A percentile compares a stretch with the other conserved stretches of the same genome.
Conservation (phyloP, 1,140 invertebrate genomes). For the Diprion similis region DNA sequence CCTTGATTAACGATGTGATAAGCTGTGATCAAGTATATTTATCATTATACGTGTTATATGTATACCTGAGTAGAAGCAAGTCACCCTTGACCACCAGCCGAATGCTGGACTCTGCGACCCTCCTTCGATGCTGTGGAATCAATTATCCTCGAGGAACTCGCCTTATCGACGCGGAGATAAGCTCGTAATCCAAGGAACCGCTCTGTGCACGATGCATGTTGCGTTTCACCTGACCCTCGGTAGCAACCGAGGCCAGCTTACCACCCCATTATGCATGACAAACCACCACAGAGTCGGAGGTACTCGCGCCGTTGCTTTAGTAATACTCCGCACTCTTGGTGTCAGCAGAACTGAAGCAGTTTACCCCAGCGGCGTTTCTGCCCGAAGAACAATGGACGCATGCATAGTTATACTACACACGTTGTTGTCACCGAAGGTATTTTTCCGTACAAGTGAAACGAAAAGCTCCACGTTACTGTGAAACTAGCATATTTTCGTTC, state of each 20-base stretch:
- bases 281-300: not conserved
- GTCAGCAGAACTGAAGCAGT: slow-evolving; percentile 4
- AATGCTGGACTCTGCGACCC: too few species aligned
- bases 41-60: too few species aligned
- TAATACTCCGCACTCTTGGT: not conserved
- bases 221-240: not conserved
- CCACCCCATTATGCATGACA: slow-evolving; percentile 7
- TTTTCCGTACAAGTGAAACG: too few species aligned
- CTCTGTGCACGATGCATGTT: not conserved
- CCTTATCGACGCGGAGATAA: not conserved
- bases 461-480: too few species aligned
- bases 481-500: too few species aligned
- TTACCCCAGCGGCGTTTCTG: not conserved
- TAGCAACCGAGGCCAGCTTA: not conserved
- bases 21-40: too few species aligned
- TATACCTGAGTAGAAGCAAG: too few species aligned
- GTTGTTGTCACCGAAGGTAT: too few species aligned
- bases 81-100: too few species aligned
- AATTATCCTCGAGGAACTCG: too few species aligned
- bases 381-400: not conserved
- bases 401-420: not conserved
- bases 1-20: too few species aligned
- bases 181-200: not conserved
- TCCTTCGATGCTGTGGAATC: too few species aligned
- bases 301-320: not conserved